Base-by-base conservation (phyloP, 2,888 invertebrate species). In the Thereva unica region DNA sequence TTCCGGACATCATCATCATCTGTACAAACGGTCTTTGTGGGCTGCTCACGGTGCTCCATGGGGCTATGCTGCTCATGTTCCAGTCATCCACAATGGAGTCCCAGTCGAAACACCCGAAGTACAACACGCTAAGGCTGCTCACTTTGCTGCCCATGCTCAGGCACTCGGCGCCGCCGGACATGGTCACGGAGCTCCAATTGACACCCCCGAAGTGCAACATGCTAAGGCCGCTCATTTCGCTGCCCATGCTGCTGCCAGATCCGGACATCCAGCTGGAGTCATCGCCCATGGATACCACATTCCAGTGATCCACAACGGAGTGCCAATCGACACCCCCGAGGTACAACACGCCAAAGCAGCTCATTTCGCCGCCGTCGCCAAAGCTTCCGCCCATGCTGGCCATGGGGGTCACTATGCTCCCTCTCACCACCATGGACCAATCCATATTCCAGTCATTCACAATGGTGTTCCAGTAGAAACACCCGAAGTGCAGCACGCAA, bases 31-130 rank as follows among this genome's bases (percentile, higher is more conserved):
- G 79, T 50, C 70, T 2, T 23, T 23, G 2, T 23, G 23, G 23
- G 23, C 77, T 44, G 76, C 76, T 57, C 76, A 76, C 38, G 67
- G 56, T 6, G 64, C 40, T 35, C 70, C 75, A 64, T 73, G 71
- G 66, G 56, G 44, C 61, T 67, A 73, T 40, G 73, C 74, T 40
- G 72, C 71, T 56, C 59, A 80, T 64, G 76, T 80, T 66, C 81
- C 81, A 35, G 77, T 80, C 44, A 80, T 81, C 67, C 79, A 79
- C 67, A 82, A 83, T 68, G 83, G 82, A 12, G 80, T 82, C 1
- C 84, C 84, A 50, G 76, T 82, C 41, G 83, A 84, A 54, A 83
- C 84, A 3, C 83, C 84, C 54, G 84, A 83, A 74, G 84, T 84
- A 5, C 81, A 81, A 74, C 80, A 80, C 66, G 81, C 81, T 53